A percentile compares a stretch with the other conserved stretches of the same genome.
Evolutionary conservation across 2,113 vertebrate genomes (phyloP).

Genomic region (Paradisaea rubra): DNA sequence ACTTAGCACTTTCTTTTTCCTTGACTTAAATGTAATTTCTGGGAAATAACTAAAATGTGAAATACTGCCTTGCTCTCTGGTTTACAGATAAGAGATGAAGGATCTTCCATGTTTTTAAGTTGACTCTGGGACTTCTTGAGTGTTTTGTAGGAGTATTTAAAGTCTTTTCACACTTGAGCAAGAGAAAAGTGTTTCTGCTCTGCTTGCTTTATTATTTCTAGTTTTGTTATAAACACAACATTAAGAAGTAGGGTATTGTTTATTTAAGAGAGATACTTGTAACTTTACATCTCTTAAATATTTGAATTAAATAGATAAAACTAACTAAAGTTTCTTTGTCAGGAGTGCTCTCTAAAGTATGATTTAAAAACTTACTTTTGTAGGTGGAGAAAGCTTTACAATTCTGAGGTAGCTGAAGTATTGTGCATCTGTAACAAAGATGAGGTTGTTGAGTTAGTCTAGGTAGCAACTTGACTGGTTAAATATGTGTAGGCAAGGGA

Average conservation of each 20-base stretch:
- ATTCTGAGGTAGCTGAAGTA: background rate
- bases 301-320: background rate
- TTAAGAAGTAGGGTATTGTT: background rate
- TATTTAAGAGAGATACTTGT: background rate
- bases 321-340: background rate
- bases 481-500: background rate
- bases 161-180: background rate
- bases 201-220: background rate
- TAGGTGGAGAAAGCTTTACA: background rate
- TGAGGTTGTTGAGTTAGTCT: background rate
- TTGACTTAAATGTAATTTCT: background rate
- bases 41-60: background rate
- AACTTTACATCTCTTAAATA: background rate
- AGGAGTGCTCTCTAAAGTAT: background rate
- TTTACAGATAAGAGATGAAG: background rate
- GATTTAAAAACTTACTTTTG: background rate
- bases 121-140: background rate
- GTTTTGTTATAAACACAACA: background rate
- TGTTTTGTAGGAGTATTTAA: background rate
- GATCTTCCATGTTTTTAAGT: background rate
- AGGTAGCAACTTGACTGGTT: background rate
- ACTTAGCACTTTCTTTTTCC: background rate
- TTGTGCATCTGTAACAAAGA: background rate
- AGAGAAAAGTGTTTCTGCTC: background rate
- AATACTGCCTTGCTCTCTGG: background rate